These are phyloP conservation scores for Herpetotheres cachinnans DNA, from an alignment of 2,113 vertebrate species.

Conservation along the genomic window DNA sequence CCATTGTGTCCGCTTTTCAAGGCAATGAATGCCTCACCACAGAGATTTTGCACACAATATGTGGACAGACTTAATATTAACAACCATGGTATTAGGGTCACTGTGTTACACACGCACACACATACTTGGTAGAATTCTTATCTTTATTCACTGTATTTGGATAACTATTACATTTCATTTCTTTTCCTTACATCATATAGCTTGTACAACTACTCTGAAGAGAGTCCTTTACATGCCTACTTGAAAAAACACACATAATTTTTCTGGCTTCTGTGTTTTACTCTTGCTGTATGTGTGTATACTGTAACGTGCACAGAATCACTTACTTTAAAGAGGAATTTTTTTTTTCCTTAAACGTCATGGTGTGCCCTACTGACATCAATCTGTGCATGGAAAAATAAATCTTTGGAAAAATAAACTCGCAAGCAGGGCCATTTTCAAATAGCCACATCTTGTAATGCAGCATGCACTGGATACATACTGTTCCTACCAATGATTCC, in stretches of 20 bases:
- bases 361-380: not conserved
- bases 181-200: not conserved
- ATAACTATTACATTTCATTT: constrained; percentile 1
- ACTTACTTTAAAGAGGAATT: not conserved
- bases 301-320: not conserved
- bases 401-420: not conserved
- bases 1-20: constrained; percentile 35
- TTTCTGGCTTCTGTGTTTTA: not conserved
- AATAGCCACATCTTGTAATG: not conserved
- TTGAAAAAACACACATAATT: not conserved
- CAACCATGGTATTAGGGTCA: not conserved
- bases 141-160: not conserved
- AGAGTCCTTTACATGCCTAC: not conserved
- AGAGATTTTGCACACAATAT: constrained; percentile 30
- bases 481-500: not conserved
- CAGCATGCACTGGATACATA: not conserved
- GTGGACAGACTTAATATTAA: constrained; percentile 25
- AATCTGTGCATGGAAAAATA: not conserved
- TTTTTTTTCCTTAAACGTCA: not conserved
- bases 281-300: not conserved
- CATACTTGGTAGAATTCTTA: constrained; percentile 11
- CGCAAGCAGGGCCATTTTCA: not conserved
- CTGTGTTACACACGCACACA: not conserved
- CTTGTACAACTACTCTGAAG: not conserved
- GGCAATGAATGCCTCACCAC: not conserved